Percentiles rank a stretch among this genome's conserved stretches.
phyloP scores from a whole-genome alignment of 2,797 vertebrate species.

The Catamblyrhynchus diadema region DNA sequence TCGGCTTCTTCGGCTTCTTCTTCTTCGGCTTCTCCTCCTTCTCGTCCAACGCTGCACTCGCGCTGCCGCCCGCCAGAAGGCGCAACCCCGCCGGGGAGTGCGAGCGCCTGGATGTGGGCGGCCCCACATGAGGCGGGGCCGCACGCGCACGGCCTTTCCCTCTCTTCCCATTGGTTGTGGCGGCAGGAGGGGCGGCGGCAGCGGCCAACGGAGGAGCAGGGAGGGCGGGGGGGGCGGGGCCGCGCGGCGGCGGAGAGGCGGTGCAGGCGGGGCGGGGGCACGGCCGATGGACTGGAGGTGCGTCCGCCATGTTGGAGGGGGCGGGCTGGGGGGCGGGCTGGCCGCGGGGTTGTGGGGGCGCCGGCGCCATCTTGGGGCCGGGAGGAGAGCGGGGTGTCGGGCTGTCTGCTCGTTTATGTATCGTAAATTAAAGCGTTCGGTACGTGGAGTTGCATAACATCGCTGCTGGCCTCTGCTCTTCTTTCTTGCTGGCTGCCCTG shows the following conservation, averaged over 20 bases:
- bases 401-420: fast-evolving
- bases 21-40: not conserved
- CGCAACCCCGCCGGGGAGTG: fast-evolving
- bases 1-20: fast-evolving
- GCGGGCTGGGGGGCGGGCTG: not conserved
- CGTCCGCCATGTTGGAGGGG: not conserved
- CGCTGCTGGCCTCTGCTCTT: fast-evolving
- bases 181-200: fast-evolving
- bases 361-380: not conserved
- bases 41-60: too few relatives aligned
- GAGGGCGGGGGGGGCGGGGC: not conserved
- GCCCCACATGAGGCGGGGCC: not conserved
- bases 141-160: fast-evolving
- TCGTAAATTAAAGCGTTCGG: not conserved
- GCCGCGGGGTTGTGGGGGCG: not conserved
- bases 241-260: fast-evolving
- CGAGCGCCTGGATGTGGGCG: fast-evolving
- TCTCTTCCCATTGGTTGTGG: fast-evolving
- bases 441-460: not conserved
- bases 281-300: not conserved
- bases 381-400: fast-evolving
- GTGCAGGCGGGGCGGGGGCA: not conserved
- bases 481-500: not conserved
- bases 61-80: not conserved
- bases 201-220: fast-evolving